Conservation (phyloP, 2,113 vertebrate species). For the Poeciliopsis retropinna region DNA sequence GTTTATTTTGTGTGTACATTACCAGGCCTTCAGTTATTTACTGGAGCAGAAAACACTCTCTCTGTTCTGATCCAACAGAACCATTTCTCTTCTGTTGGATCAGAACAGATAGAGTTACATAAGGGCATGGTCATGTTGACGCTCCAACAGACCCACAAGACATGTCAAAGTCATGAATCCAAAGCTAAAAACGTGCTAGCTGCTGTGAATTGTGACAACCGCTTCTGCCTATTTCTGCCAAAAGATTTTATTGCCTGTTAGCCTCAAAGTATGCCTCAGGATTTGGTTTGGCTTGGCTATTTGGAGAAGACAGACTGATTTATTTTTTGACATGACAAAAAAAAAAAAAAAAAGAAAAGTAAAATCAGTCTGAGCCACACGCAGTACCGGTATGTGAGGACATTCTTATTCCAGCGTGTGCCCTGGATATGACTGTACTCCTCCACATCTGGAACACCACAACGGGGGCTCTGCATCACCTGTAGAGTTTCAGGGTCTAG, state of each 20-base stretch:
- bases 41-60: no score
- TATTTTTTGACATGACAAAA: neutral
- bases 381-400: conserved; percentile 77
- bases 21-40: neutral
- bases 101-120: conserved; percentile 33
- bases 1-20: conserved; percentile 14
- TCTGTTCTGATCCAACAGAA: no score
- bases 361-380: neutral
- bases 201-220: conserved; percentile 36
- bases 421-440: conserved; percentile 69
- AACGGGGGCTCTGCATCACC: conserved; percentile 76
- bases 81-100: no score
- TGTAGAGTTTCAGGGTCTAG: conserved; percentile 72
- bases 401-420: conserved; percentile 76
- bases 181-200: conserved; percentile 31
- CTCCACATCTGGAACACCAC: conserved; percentile 79
- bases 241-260: conserved; percentile 22
- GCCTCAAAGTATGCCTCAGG: conserved; percentile 12
- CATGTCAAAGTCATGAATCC: conserved; percentile 24
- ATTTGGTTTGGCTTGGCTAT: conserved; percentile 8
- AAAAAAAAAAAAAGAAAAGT: neutral
- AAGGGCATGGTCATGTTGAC: conserved; percentile 38
- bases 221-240: conserved; percentile 19
- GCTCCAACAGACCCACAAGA: conserved; percentile 27
- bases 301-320: conserved; percentile 1